Evolutionary conservation across 1,140 invertebrate genomes (phyloP), one percentile per base, ranked within the genome.

Genomic region (Leptonema lineaticorne): DNA sequence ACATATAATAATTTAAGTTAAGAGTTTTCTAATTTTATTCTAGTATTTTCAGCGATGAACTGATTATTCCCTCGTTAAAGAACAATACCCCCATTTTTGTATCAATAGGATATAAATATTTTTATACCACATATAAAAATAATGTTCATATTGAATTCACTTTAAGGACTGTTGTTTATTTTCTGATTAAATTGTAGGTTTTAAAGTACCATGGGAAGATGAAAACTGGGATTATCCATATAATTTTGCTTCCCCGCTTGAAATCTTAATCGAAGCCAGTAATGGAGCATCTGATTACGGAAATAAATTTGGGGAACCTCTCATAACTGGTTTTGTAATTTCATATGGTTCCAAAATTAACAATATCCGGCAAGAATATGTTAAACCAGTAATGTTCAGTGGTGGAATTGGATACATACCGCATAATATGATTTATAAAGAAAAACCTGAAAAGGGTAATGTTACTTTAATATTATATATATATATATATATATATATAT

Each of bases 361-460:
- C 33, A 86, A 86, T 29, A 86, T 90, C 70, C 81, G 96, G 59
- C 85, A 93, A 66, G 97, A 99, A 81, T 99, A 92, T 84, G 90
- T 99, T 0, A 99, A 99, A 77, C 96, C 97, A 0, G 98, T 99
- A 65, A 98, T 99, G 96, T 99, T 99, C 74, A 97, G 93, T 76
- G 96, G 93, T 63, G 97, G 97, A 37, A 87, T 99, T 68, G 96
- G 97, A 5, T 90, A 89, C 9, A 90, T 99, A 83, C 90, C 95
- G 74, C 87, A 86, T n/a, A 77, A 80, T 56, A 89, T 93, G 87
- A 86, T 90, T 9, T 80, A 87, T 18, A 97, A 97, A 82, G 76
- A 87, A 11, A 75, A 80, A 56, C 87, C 93, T 5, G 78, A 87
- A 75, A 85, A 86, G 82, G 92, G 91, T 86, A 76, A 73, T n/a